Conservation (phyloP, 2,888 invertebrate species). For the Sturmia bella region DNA sequence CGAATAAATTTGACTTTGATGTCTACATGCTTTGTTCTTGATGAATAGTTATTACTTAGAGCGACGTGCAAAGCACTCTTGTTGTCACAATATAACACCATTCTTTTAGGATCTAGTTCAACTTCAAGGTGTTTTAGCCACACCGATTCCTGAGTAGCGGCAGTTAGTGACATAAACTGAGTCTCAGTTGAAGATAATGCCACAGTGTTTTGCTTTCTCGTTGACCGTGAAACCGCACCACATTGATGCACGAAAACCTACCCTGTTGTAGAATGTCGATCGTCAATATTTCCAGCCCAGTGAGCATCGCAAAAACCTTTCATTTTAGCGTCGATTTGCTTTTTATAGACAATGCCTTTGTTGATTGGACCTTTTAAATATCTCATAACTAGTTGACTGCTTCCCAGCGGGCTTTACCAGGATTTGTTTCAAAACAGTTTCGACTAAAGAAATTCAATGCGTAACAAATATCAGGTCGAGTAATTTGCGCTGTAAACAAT, state of each 20-base stretch:
- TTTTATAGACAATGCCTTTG: neutral
- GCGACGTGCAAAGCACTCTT: no score
- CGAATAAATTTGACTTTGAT: no score
- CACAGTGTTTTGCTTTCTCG: conserved; percentile 43
- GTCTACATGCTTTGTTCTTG: no score
- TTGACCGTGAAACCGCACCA: conserved; percentile 64
- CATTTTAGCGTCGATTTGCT: neutral
- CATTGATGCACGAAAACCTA: conserved; percentile 26
- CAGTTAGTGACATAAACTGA: conserved; percentile 17
- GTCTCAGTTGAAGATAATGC: conserved; percentile 3
- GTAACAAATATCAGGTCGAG: neutral
- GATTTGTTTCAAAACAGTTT: neutral
- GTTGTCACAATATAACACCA: no score
- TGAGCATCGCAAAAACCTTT: conserved; percentile 58
- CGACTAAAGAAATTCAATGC: neutral
- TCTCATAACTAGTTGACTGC: neutral
- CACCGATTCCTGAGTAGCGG: conserved; percentile 24
- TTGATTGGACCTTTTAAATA: neutral
- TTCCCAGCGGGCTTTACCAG: conserved; percentile 2
- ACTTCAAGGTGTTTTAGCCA: conserved; percentile 37
- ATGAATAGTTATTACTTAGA: no score
- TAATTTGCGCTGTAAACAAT: neutral
- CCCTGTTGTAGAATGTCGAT: conserved; percentile 54
- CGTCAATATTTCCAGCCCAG: conserved; percentile 57
- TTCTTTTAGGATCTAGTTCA: no score